Conservation (phyloP, 2,113 vertebrate species). For the Cephalopterus ornatus region DNA sequence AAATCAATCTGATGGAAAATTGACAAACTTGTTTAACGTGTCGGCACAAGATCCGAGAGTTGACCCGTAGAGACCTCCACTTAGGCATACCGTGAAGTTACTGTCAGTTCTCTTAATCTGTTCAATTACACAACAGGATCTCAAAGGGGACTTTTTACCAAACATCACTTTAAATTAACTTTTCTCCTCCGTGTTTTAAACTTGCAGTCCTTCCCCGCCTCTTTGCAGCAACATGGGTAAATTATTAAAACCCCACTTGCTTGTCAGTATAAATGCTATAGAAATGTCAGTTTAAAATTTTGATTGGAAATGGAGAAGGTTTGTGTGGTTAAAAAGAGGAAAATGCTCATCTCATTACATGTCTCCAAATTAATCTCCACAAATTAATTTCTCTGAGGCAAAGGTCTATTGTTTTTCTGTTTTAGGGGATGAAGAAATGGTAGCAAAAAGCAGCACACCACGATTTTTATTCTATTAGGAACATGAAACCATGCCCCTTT, state of each 20-base stretch:
- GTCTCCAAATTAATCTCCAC: neutral
- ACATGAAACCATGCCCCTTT: neutral
- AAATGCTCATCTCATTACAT: neutral
- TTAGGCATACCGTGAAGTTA: slow-evolving; percentile 74
- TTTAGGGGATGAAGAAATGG: slow-evolving; percentile 15
- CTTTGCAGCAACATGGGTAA: slow-evolving; percentile 54
- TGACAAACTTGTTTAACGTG: slow-evolving; percentile 83
- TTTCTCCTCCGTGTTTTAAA: slow-evolving; percentile 75
- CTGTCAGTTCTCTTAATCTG: slow-evolving; percentile 73
- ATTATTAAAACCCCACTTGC: slow-evolving; percentile 70
- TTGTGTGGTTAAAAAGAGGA: slow-evolving; percentile 9
- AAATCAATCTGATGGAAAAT: slow-evolving; percentile 87
- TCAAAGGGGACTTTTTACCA: slow-evolving; percentile 72
- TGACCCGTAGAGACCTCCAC: slow-evolving; percentile 78
- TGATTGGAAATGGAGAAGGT: slow-evolving; percentile 37
- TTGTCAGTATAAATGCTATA: slow-evolving; percentile 58
- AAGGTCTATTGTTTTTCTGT: neutral
- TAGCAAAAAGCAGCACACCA: slow-evolving; percentile 20
- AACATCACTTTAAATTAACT: slow-evolving; percentile 81
- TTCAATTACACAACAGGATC: slow-evolving; percentile 75
- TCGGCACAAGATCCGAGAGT: slow-evolving; percentile 71
- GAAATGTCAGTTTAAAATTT: slow-evolving; percentile 55
- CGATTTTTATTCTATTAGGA: slow-evolving; percentile 1
- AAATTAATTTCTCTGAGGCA: neutral
- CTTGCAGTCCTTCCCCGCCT: slow-evolving; percentile 22